Conservation (phyloP, 2,113 vertebrate genomes). For the Austrofundulus limnaeus region DNA sequence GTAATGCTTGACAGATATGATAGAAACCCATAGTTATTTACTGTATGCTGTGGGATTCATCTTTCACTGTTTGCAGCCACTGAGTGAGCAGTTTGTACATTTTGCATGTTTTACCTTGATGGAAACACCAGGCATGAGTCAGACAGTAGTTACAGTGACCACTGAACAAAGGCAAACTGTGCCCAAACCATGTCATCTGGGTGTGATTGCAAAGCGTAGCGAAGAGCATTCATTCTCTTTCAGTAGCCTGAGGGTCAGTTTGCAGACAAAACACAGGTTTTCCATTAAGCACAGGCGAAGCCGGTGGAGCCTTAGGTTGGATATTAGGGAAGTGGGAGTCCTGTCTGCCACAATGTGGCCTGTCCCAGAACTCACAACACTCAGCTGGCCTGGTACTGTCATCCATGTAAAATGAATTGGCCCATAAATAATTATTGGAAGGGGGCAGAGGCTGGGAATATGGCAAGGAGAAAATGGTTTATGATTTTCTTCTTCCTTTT, state of each 20-base stretch:
- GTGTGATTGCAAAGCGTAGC: slow-evolving; percentile 31
- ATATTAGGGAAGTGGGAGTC: slow-evolving; percentile 44
- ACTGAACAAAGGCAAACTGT: slow-evolving; percentile 12
- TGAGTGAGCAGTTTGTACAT: slow-evolving; percentile 8
- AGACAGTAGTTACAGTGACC: slow-evolving; percentile 12
- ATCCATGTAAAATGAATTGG: slow-evolving; percentile 41
- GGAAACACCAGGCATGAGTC: slow-evolving; percentile 26
- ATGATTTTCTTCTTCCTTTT: slow-evolving; percentile 15
- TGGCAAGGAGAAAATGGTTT: slow-evolving; percentile 24
- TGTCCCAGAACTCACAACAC: slow-evolving; percentile 39
- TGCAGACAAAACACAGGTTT: slow-evolving; percentile 56
- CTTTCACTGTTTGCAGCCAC: slow-evolving; percentile 15
- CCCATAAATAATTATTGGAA: slow-evolving; percentile 33
- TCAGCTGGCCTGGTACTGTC: slow-evolving; percentile 60
- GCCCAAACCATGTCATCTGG: slow-evolving; percentile 37
- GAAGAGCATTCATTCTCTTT: slow-evolving; percentile 31
- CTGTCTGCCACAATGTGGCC: slow-evolving; percentile 40
- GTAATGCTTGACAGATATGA: neutral
- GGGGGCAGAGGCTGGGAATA: slow-evolving; percentile 26
- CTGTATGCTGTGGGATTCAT: slow-evolving; percentile 8
- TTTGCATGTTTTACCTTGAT: slow-evolving; percentile 28
- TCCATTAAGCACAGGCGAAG: slow-evolving; percentile 48
- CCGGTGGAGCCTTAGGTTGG: slow-evolving; percentile 34
- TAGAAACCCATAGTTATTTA: slow-evolving; percentile 1
- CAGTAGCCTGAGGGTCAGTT: slow-evolving; percentile 22